Conservation (phyloP, 1,140 invertebrate species). For the Popillia japonica region DNA sequence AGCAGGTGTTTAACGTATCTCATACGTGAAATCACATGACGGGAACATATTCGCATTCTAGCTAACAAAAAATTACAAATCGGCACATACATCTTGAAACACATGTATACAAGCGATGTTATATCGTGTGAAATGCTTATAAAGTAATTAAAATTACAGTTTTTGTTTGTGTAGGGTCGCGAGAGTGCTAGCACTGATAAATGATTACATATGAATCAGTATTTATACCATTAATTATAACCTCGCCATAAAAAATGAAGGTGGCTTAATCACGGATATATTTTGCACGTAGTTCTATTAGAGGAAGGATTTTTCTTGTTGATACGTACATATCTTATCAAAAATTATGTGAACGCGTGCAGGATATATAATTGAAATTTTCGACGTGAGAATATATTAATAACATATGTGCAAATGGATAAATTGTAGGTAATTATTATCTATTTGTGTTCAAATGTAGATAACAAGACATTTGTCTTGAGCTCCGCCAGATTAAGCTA, state of each 20-base stretch:
- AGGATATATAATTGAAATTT: constrained; percentile 29
- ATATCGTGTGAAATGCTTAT: constrained; percentile 36
- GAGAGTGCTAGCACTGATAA: constrained; percentile 29
- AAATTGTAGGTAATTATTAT: constrained; percentile 23
- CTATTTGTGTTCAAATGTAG: constrained; percentile 24
- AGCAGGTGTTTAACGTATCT: not conserved
- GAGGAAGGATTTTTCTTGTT: not conserved
- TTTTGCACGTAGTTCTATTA: not conserved
- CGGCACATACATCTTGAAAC: not conserved
- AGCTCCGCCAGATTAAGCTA: not conserved
- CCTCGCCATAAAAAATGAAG: not conserved
- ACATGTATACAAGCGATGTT: not conserved
- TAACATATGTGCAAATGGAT: not conserved
- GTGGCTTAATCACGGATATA: not conserved
- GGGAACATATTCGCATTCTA: not conserved
- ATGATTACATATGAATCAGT: constrained; percentile 37
- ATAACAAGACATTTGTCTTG: not conserved
- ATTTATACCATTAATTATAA: constrained; percentile 36
- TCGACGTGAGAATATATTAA: constrained; percentile 24
- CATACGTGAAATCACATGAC: not conserved
- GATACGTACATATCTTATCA: not conserved
- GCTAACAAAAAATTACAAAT: not conserved
- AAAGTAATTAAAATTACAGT: constrained; percentile 26
- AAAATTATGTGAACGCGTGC: not conserved
- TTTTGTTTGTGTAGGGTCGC: constrained; percentile 3